Evolutionary conservation across 2,888 invertebrate species (phyloP), one percentile per base, ranked within the genome.

Genomic region (Teinopalpus imperialis): DNA sequence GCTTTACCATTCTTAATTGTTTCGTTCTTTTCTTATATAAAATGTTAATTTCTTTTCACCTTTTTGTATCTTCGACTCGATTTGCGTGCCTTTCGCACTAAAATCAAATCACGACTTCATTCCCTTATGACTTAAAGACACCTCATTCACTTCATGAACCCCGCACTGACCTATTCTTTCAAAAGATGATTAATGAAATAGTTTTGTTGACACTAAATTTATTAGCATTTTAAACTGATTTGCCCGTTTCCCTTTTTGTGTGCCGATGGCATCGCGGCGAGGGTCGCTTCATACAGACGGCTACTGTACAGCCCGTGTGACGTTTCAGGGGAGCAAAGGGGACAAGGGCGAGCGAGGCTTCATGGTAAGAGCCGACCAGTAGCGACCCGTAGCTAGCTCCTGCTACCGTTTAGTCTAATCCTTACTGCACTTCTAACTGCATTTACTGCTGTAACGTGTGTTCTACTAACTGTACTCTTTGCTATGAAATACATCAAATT

Each of bases 261-360:
- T 42, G 29, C 13, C 36, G 37, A 34, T 29, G 57, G 49, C 59
- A n/a, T n/a, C 37, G 56, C 62, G 54, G 53, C 46, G 59, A 56
- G 62, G 61, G 40, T 56, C 60, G 60, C 42, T 20, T n/a, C 66
- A 51, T 49, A 44, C 35, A 56, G 72, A 89, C 90, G 63, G 46
- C 47, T 60, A 26, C 37, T 44, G 44, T 44, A 44, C 16, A n/a
- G 37, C 18, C 31, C 14, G 8, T 72, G 67, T 82, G 59, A 76
- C 74, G 63, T 86, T 86, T 79, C 93, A 94, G 94, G 94, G 92
- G 69, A 88, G 88, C 81, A 93, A 92, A 86, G 94, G 94, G 76
- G 92, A 92, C 78, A 93, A 92, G 81, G 94, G 94, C 76, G 92
- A 93, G 74, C 91, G 91, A 74, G 94, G 94, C 74, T 90, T 90